phyloP scores from a whole-genome alignment of 2,888 invertebrate genomes.

The Eristalinus aeneus region DNA sequence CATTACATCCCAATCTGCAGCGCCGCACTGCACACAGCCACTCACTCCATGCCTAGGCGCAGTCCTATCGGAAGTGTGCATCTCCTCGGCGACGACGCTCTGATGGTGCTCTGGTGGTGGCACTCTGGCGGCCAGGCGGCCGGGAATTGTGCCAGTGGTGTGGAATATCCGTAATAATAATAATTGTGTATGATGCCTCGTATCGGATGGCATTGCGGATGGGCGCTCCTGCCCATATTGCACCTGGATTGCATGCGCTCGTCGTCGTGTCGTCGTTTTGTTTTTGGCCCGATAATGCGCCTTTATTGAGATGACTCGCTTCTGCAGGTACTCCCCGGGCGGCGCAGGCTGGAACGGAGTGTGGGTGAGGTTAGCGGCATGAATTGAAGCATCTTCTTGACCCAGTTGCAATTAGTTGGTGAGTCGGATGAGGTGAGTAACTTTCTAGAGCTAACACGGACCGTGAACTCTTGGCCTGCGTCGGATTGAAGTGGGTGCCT shows the following conservation, averaged over 20 bases:
- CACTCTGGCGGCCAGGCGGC: slow-evolving; percentile 22
- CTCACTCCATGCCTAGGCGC: slow-evolving; percentile 52
- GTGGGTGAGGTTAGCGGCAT: slow-evolving; percentile 42
- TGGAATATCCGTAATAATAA: slow-evolving; percentile 69
- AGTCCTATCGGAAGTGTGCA: slow-evolving; percentile 68
- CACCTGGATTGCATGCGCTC: slow-evolving; percentile 51
- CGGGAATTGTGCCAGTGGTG: slow-evolving; percentile 66
- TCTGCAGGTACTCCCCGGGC: slow-evolving; percentile 52
- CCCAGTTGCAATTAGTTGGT: slow-evolving; percentile 63
- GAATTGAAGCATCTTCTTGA: slow-evolving; percentile 54
- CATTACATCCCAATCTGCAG: slow-evolving; percentile 60
- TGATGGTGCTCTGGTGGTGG: slow-evolving; percentile 14
- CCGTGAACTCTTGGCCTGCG: slow-evolving; percentile 33
- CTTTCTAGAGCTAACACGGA: slow-evolving; percentile 56
- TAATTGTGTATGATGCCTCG: slow-evolving; percentile 49
- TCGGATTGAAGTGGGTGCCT: slow-evolving; percentile 7
- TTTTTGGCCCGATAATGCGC: slow-evolving; percentile 34
- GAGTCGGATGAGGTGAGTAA: slow-evolving; percentile 47
- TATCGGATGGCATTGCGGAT: slow-evolving; percentile 55
- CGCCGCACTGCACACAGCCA: slow-evolving; percentile 4
- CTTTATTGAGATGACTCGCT: slow-evolving; percentile 56
- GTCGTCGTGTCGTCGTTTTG: slow-evolving; percentile 19
- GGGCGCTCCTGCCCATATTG: slow-evolving; percentile 56
- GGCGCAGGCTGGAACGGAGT: slow-evolving; percentile 24
- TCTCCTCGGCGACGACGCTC: slow-evolving; percentile 20